These are phyloP conservation scores for Chymomyza amoena DNA, from an alignment of 2,888 invertebrate genomes.

Conservation along the genomic window DNA sequence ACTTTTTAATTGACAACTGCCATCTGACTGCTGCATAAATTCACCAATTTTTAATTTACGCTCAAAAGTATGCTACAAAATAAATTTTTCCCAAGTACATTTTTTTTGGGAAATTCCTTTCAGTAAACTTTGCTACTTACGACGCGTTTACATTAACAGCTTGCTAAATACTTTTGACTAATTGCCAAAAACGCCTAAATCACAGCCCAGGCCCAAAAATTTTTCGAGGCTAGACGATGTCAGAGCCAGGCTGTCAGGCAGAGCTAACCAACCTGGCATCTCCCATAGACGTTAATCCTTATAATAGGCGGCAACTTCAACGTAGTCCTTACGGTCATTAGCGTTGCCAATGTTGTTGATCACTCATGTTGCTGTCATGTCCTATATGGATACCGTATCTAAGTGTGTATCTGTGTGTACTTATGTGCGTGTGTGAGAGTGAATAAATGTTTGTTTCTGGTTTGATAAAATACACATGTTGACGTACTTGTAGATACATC, in stretches of 20 bases:
- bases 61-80: slow-evolving; percentile 8
- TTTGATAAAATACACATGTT: not conserved
- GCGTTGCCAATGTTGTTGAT: slow-evolving; percentile 41
- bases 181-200: not conserved
- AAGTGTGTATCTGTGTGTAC: not conserved
- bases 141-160: not conserved
- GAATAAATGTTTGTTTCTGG: slow-evolving; percentile 3
- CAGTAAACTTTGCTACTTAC: not conserved
- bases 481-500: not conserved
- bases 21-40: not conserved
- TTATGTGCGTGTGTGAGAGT: not conserved
- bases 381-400: not conserved
- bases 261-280: not conserved
- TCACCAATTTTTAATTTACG: not conserved
- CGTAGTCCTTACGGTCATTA: not conserved
- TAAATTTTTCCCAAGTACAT: not conserved
- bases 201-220: not conserved
- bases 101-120: not conserved
- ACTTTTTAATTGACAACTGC: not conserved
- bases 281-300: not conserved
- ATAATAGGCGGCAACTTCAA: not conserved
- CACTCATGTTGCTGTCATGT: slow-evolving; percentile 46
- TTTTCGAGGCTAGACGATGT: not conserved
- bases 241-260: not conserved
- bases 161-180: not conserved